Evolutionary conservation across 2,888 invertebrate species (phyloP).

Genomic region (Dendrolimus pini): DNA sequence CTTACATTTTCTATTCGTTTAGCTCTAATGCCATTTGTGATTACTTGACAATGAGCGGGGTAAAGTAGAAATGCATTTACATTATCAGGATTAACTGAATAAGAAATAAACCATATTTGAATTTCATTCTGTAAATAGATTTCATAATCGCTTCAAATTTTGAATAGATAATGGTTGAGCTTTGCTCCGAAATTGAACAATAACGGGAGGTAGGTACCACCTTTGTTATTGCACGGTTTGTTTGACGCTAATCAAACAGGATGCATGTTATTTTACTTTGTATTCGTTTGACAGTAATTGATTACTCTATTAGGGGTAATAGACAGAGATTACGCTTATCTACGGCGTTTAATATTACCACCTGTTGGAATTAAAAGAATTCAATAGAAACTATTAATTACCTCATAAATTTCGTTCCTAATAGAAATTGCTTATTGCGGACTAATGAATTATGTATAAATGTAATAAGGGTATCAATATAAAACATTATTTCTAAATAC

Average conservation of each 20-base stretch:
- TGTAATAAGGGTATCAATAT: no score
- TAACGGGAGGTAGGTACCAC: conserved; percentile 1
- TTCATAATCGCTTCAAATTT: background rate
- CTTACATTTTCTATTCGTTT: no score
- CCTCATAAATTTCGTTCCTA: no score
- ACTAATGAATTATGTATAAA: no score
- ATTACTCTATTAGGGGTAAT: conserved; percentile 31
- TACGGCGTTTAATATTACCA: conserved; percentile 7
- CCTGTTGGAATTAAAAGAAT: no score
- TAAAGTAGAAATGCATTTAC: background rate
- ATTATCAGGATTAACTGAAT: background rate
- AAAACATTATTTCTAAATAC: no score
- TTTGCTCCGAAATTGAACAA: background rate
- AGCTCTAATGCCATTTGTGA: no score
- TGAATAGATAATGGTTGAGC: conserved; percentile 4
- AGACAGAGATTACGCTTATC: conserved; percentile 25
- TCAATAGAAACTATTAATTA: no score
- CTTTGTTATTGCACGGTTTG: conserved; percentile 9
- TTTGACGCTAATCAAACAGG: conserved; percentile 11
- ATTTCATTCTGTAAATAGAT: background rate
- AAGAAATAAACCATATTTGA: background rate
- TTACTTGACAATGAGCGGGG: no score
- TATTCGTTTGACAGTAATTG: conserved; percentile 16
- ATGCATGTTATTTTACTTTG: conserved; percentile 7
- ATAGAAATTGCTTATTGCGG: no score